Conservation (phyloP, 2,888 invertebrate genomes). For the Heliconius ismenius region DNA sequence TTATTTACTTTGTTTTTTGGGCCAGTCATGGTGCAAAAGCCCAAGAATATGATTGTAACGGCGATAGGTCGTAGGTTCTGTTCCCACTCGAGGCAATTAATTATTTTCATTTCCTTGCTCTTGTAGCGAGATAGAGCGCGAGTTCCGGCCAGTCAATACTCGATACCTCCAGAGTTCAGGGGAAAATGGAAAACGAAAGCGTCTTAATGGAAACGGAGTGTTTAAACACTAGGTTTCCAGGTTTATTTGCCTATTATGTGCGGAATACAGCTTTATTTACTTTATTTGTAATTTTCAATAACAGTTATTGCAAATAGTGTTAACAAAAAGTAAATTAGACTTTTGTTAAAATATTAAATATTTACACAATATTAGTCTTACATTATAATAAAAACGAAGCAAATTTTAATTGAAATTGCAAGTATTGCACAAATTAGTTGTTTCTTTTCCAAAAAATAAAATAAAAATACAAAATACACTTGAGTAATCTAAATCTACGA, state of each 20-base stretch:
- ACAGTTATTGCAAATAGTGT: not conserved
- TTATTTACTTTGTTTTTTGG: not conserved
- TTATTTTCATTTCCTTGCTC: too few species aligned
- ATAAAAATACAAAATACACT: slow-evolving; percentile 22
- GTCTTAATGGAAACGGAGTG: too few species aligned
- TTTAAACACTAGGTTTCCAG: too few species aligned
- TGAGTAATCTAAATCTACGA: slow-evolving; percentile 20
- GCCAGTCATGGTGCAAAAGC: not conserved
- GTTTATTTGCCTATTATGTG: too few species aligned
- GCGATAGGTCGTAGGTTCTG: too few species aligned
- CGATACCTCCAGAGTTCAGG: too few species aligned
- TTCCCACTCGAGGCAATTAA: too few species aligned
- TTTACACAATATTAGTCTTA: not conserved
- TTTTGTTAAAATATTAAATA: not conserved
- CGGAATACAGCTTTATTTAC: too few species aligned
- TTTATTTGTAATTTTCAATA: not conserved
- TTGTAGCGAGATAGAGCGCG: too few species aligned
- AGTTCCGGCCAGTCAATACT: too few species aligned
- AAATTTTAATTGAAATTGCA: slow-evolving; percentile 9
- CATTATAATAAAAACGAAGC: not conserved
- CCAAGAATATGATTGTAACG: too few species aligned
- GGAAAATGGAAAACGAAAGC: too few species aligned
- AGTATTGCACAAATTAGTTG: slow-evolving; percentile 7
- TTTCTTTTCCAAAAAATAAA: slow-evolving; percentile 18
- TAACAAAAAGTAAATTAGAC: not conserved